Evolutionary conservation across 2,113 vertebrate species (phyloP).

Genomic region (Grammomys surdaster): DNA sequence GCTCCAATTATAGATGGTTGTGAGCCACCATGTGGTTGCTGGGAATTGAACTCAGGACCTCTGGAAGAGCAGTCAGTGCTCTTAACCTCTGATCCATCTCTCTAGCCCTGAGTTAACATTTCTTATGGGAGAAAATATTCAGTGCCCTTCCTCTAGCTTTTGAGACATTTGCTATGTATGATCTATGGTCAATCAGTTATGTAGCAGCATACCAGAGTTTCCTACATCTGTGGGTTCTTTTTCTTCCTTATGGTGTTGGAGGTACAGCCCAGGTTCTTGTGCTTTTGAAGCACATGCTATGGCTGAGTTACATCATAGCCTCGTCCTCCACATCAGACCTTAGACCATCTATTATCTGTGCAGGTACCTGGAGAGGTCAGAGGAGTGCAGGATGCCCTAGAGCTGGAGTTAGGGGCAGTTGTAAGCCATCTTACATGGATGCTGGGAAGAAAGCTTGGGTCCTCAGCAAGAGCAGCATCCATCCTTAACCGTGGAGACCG

Average conservation of each 20-base stretch:
- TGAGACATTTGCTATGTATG: background rate
- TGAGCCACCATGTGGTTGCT: too few relatives aligned
- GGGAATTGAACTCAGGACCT: too few relatives aligned
- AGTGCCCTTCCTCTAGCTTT: background rate
- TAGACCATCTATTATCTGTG: background rate
- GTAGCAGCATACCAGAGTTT: background rate
- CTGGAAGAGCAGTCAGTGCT: too few relatives aligned
- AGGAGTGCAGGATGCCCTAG: background rate
- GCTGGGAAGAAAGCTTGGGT: background rate
- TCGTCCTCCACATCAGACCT: background rate
- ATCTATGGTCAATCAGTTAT: rapidly evolving
- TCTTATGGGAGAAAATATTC: background rate
- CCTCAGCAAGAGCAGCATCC: background rate
- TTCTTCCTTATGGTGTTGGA: background rate
- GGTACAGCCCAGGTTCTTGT: background rate
- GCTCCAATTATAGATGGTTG: too few relatives aligned
- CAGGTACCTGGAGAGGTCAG: background rate
- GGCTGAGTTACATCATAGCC: too few relatives aligned
- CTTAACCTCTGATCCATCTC: too few relatives aligned
- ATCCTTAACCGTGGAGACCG: too few relatives aligned
- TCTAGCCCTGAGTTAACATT: background rate
- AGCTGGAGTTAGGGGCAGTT: background rate
- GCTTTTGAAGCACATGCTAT: background rate
- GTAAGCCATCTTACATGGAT: background rate
- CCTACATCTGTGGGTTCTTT: background rate